These are phyloP conservation scores for Sinopyrophorus schimmeli DNA, from an alignment of 2,888 invertebrate genomes.

Conservation along the genomic window DNA sequence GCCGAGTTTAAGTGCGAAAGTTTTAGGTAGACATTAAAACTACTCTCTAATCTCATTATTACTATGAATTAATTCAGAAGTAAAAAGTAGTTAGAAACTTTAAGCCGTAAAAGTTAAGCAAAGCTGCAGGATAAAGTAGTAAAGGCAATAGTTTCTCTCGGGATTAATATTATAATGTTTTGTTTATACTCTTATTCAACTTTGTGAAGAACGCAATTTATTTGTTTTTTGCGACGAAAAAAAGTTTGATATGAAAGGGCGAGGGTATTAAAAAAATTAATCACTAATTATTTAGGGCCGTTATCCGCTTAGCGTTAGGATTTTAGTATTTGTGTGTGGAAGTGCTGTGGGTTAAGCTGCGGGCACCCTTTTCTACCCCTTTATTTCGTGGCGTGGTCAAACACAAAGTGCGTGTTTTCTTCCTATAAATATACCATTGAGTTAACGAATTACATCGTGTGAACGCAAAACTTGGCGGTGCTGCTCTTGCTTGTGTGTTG, in stretches of 20 bases:
- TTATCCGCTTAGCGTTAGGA: no score
- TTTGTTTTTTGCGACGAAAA: no score
- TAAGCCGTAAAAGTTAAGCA: slow-evolving; percentile 4
- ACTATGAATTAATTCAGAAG: slow-evolving; percentile 11
- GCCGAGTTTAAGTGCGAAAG: no score
- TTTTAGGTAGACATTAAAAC: slow-evolving; percentile 10
- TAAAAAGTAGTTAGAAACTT: slow-evolving; percentile 15
- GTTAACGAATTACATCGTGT: slow-evolving; percentile 14
- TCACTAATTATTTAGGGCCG: no score
- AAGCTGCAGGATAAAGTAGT: slow-evolving; percentile 5
- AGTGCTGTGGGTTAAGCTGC: slow-evolving; percentile 12
- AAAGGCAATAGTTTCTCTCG: not conserved
- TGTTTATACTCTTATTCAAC: no score
- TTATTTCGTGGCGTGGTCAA: slow-evolving; percentile 18
- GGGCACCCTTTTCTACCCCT: slow-evolving; percentile 19
- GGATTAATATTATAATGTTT: no score
- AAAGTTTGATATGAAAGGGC: no score
- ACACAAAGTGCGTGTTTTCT: slow-evolving; percentile 22
- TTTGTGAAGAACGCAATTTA: no score
- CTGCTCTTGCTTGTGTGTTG: slow-evolving; percentile 2
- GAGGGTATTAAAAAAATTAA: no score
- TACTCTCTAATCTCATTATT: slow-evolving; percentile 10
- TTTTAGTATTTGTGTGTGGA: no score
- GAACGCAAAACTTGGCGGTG: slow-evolving; percentile 9
- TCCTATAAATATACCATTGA: slow-evolving; percentile 17